Percentiles rank a stretch among this genome's conserved stretches.
Evolutionary conservation across 2,888 invertebrate species (phyloP).

Genomic region (Harpagoxenus sublaevis): DNA sequence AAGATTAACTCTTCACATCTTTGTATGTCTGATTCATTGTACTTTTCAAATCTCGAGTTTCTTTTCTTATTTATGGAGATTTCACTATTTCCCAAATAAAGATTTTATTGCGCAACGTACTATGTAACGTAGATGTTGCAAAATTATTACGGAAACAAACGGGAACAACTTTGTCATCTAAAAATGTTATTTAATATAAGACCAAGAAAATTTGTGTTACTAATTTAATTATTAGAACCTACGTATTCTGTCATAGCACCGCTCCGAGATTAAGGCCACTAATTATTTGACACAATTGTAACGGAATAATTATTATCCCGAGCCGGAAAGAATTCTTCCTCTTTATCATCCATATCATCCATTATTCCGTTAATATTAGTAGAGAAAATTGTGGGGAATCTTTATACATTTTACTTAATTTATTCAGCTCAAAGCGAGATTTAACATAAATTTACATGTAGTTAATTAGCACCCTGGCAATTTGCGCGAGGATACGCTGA

Average conservation of each 20-base stretch:
- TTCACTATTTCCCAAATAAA: too few species aligned
- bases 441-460: slow-evolving; percentile 49
- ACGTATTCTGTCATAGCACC: background rate
- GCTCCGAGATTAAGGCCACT: slow-evolving; percentile 12
- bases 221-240: slow-evolving; percentile 4
- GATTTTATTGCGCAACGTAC: background rate
- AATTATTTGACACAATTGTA: slow-evolving; percentile 51
- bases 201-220: background rate
- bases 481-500: slow-evolving; percentile 12
- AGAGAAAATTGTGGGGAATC: slow-evolving; percentile 17
- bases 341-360: too few species aligned
- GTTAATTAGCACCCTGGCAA: slow-evolving; percentile 28
- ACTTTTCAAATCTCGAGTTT: background rate
- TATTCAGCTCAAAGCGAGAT: slow-evolving; percentile 3
- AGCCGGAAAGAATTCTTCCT: background rate
- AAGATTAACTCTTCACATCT: background rate
- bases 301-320: slow-evolving; percentile 26
- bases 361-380: slow-evolving; percentile 31
- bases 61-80: background rate
- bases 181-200: background rate
- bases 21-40: background rate
- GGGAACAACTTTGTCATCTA: background rate
- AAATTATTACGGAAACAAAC: background rate
- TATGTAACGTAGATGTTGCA: background rate
- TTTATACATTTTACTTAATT: slow-evolving; percentile 32